Conservation (phyloP, 2,113 vertebrate species). For the Myotis brandtii region DNA sequence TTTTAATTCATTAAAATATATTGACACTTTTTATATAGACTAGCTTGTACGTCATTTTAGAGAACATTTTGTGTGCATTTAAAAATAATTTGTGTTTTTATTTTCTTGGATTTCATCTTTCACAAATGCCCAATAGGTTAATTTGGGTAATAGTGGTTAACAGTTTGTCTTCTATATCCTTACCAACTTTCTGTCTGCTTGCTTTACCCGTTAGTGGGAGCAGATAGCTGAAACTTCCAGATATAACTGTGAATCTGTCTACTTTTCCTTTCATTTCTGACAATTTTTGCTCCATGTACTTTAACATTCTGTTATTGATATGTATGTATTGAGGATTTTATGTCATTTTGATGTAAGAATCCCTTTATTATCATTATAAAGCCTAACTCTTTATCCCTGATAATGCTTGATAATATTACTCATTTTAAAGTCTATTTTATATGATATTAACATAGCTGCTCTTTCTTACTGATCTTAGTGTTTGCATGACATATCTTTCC, state of each 20-base stretch:
- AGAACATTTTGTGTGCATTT: not conserved
- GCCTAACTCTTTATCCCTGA: not conserved
- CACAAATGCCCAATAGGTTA: not conserved
- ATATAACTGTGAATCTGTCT: not conserved
- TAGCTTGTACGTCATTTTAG: not conserved
- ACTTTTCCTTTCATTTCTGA: not conserved
- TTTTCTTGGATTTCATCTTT: not conserved
- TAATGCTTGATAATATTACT: not conserved
- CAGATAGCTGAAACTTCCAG: not conserved
- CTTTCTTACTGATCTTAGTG: not conserved
- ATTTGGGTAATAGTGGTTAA: not conserved
- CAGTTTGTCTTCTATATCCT: not conserved
- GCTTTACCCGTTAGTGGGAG: not conserved
- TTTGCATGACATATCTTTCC: not conserved
- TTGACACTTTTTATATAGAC: not conserved
- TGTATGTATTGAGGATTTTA: not conserved
- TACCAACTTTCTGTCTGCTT: not conserved
- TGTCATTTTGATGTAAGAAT: not conserved
- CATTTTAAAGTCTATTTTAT: not conserved
- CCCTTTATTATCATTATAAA: not conserved
- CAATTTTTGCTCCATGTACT: not conserved
- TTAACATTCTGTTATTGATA: not conserved
- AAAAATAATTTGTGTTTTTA: not conserved
- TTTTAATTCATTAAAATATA: not conserved
- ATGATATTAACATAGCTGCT: not conserved